Evolutionary conservation across 1,140 invertebrate species (phyloP).

Genomic region (Macrobrachium rosenbergii): DNA sequence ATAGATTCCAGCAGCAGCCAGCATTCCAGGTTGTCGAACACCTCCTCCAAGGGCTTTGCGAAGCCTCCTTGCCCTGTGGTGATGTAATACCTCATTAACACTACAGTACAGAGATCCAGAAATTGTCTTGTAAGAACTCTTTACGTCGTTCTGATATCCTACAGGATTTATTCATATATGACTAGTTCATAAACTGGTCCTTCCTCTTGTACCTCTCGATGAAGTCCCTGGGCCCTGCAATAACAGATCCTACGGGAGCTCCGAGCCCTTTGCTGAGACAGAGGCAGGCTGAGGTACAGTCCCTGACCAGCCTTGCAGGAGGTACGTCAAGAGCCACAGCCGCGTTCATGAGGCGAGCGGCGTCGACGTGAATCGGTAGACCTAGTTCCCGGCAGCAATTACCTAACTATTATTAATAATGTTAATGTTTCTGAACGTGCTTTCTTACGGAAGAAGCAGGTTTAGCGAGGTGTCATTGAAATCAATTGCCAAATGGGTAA

Average conservation of each 20-base stretch:
- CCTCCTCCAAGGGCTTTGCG: conserved; percentile 92
- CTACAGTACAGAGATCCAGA: no score
- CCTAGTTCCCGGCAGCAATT: conserved; percentile 76
- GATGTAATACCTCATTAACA: no score
- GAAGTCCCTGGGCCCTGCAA: conserved; percentile 84
- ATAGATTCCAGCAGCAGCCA: conserved; percentile 89
- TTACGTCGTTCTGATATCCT: no score
- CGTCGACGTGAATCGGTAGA: conserved; percentile 90
- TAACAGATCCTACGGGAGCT: conserved; percentile 89
- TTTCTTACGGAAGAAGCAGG: no score
- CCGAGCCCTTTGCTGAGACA: conserved; percentile 92
- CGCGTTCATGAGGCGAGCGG: conserved; percentile 92
- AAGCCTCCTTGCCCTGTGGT: conserved; percentile 78
- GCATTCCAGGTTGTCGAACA: conserved; percentile 89
- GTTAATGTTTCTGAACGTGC: no score
- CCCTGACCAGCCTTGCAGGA: conserved; percentile 74
- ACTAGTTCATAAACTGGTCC: neutral
- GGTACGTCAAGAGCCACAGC: conserved; percentile 77
- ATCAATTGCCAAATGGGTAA: no score
- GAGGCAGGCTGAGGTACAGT: conserved; percentile 84
- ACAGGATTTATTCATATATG: neutral
- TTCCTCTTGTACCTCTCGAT: conserved; percentile 76
- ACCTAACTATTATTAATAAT: conserved; percentile 71
- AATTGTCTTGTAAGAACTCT: neutral
- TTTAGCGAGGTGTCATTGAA: no score